Base-by-base conservation (phyloP, 2,888 invertebrate genomes). In the Eilema griseolum region DNA sequence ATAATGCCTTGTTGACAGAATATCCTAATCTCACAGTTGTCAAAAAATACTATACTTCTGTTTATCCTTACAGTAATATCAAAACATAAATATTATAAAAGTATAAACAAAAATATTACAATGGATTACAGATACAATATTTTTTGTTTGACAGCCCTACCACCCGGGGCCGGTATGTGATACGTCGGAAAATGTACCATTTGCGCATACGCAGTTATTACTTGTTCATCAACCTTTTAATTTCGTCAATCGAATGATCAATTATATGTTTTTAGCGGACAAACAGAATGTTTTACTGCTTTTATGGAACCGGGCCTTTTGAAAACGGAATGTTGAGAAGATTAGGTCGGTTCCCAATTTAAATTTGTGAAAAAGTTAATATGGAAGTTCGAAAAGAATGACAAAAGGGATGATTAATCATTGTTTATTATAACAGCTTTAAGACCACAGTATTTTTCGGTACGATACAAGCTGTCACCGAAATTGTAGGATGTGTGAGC, bases 131-230 rank as follows among this genome's bases (percentile, higher is more conserved):
- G 24, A 0, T n/a, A 57, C 14, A 61, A 61, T 3, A n/a, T 14
- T 4, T 1, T 37, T 57, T 26, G n/a, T 11, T 20, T 66, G 77
- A 0, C 75, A 81, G 23, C 81, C 81, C 81, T 81, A 74, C 0
- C 3, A 1, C 24, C 46, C 5, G 33, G 46, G n/a, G 60, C 61
- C 79, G 81, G 78, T 85, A 89, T 88, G 85, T 85, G 88, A 87
- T 88, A 83, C 86, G 81, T 85, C 83, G 86, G 86, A 86, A 87
- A 86, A 86, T 85, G 85, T 83, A 80, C 84, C 83, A 82, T 86
- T 85, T 83, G 81, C 75, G 78, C 75, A 76, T 75, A 74, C 61
- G 62, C 72, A 72, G 75, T 76, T 81, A 81, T 81, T 81, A 81
- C 79, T 81, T 81, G 81, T 79, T 76, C 81, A 79, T 81, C 81